A percentile compares a stretch with the other conserved stretches of the same genome.
Conservation (phyloP, 2,797 vertebrate species). For the Tadarida brasiliensis region DNA sequence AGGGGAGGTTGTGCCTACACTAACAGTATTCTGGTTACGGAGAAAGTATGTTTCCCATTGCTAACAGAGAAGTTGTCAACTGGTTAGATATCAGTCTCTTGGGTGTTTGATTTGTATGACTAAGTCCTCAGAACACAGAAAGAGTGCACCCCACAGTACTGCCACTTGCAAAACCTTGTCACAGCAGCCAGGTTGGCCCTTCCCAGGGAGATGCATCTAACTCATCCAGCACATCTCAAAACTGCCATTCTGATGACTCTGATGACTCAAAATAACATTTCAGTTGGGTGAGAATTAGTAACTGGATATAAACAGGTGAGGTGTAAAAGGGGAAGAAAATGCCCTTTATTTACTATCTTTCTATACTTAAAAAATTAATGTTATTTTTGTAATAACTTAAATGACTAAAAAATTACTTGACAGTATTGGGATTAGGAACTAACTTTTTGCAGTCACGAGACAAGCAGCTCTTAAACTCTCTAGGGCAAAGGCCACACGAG, state of each 20-base stretch:
- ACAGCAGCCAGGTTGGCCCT: background rate
- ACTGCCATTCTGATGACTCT: background rate
- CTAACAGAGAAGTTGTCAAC: background rate
- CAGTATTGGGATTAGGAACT: background rate
- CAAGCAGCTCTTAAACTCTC: background rate
- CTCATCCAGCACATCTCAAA: background rate
- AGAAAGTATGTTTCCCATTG: background rate
- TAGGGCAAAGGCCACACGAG: background rate
- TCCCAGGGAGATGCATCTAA: background rate
- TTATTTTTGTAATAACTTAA: constrained; percentile 14
- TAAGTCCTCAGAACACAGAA: background rate
- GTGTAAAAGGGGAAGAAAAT: background rate
- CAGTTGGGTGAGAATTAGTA: background rate
- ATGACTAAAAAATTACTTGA: background rate
- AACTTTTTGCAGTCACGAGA: background rate
- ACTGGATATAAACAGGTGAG: background rate
- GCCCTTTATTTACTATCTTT: background rate
- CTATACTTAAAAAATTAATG: background rate
- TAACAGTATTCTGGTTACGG: background rate
- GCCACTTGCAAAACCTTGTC: background rate
- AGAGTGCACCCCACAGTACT: background rate
- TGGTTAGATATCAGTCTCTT: background rate
- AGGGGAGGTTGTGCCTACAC: background rate
- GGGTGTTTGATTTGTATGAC: background rate
- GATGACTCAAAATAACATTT: background rate